Evolutionary conservation across 1,140 invertebrate genomes (phyloP).

Genomic region (Homalodisca vitripennis): DNA sequence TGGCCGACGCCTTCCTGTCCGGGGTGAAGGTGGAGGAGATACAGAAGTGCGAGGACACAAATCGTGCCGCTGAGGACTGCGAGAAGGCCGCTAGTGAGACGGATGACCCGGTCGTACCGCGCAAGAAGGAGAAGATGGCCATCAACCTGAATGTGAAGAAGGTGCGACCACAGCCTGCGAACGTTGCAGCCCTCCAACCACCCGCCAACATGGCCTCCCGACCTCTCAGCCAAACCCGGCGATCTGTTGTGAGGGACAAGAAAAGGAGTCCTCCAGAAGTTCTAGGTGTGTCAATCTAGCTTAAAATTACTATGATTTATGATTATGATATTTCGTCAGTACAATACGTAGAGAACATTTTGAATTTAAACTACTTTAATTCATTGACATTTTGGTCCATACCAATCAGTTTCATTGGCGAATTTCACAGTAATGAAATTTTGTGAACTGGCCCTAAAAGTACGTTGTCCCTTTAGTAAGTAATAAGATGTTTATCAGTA

Average conservation of each 20-base stretch:
- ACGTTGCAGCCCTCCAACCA: neutral
- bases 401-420: no score
- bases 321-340: no score
- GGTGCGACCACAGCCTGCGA: slow-evolving; percentile 6
- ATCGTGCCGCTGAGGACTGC: slow-evolving; percentile 35
- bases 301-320: no score
- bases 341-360: no score
- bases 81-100: slow-evolving; percentile 15
- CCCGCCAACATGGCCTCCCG: neutral
- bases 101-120: slow-evolving; percentile 44
- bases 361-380: no score
- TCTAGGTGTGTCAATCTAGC: no score
- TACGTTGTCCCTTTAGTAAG: no score
- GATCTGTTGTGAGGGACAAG: slow-evolving; percentile 9
- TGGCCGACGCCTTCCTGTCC: slow-evolving; percentile 47
- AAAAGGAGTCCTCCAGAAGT: neutral
- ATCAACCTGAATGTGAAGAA: slow-evolving; percentile 42
- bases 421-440: no score
- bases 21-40: slow-evolving; percentile 44
- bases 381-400: no score
- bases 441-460: no score
- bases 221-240: neutral
- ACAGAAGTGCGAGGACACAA: slow-evolving; percentile 26
- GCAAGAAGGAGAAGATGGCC: slow-evolving; percentile 51
- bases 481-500: no score